phyloP scores from a whole-genome alignment of 2,797 vertebrate genomes.

The Percopsis omiscomaycus region DNA sequence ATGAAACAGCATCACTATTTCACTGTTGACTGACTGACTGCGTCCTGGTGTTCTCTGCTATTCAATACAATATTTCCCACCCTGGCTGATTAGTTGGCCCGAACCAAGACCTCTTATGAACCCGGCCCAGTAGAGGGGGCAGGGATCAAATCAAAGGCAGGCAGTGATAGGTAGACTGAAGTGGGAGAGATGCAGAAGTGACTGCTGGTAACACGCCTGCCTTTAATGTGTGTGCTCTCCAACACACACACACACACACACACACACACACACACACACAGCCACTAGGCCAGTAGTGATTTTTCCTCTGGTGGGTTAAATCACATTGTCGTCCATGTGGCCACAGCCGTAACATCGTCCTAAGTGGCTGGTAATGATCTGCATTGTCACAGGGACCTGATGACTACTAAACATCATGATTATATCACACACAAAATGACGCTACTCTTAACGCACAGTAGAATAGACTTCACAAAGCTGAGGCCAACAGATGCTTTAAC shows the following conservation, averaged over 20 bases:
- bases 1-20: slow-evolving; percentile 28
- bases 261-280: slow-evolving; percentile 49
- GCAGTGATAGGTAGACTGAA: too few relatives aligned
- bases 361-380: background rate
- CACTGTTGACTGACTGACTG: slow-evolving; percentile 20
- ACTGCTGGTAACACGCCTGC: too few relatives aligned
- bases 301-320: slow-evolving; percentile 67
- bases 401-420: slow-evolving; percentile 1
- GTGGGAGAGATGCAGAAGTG: too few relatives aligned
- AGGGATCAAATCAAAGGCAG: too few relatives aligned
- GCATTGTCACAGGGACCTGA: slow-evolving; percentile 9
- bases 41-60: slow-evolving; percentile 19
- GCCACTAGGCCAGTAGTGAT: slow-evolving; percentile 61
- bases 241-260: slow-evolving; percentile 6
- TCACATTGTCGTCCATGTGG: slow-evolving; percentile 36
- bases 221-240: too few relatives aligned
- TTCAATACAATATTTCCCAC: slow-evolving; percentile 21
- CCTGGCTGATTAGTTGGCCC: slow-evolving; percentile 3
- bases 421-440: too few relatives aligned
- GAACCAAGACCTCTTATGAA: background rate
- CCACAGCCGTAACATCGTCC: background rate
- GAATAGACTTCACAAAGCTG: too few relatives aligned
- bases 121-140: too few relatives aligned
- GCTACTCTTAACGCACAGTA: too few relatives aligned
- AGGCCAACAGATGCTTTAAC: too few relatives aligned